phyloP scores from a whole-genome alignment of 2,797 vertebrate genomes.

The Botia kubotai region DNA sequence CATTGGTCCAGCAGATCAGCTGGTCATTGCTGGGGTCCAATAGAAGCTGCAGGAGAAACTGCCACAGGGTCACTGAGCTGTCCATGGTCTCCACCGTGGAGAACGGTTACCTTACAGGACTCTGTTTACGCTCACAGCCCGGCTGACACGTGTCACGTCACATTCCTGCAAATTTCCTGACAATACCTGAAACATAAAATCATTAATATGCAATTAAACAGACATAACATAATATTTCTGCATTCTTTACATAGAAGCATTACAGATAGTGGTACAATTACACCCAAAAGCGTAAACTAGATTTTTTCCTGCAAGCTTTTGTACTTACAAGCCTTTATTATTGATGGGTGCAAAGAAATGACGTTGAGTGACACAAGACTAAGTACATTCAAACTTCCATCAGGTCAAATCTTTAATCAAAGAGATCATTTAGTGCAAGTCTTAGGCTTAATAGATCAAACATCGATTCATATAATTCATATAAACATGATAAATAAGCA shows the following conservation, averaged over 20 bases:
- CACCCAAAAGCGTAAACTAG: no score
- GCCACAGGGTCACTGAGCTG: slow-evolving; percentile 97
- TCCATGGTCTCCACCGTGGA: slow-evolving; percentile 86
- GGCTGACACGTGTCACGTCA: not conserved
- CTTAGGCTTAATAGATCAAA: not conserved
- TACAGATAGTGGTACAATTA: no score
- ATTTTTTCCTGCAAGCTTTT: not conserved
- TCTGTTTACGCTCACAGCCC: not conserved
- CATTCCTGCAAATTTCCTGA: slow-evolving; percentile 3
- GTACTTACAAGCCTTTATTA: not conserved
- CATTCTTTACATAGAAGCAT: no score
- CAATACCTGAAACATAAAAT: slow-evolving; percentile 9
- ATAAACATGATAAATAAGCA: slow-evolving; percentile 4
- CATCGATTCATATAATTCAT: not conserved
- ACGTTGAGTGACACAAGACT: not conserved
- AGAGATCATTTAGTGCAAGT: not conserved
- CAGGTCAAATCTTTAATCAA: not conserved
- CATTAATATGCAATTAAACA: not conserved
- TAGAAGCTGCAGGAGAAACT: slow-evolving; percentile 97
- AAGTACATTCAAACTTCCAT: not conserved
- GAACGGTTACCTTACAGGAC: not conserved
- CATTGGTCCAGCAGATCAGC: slow-evolving; percentile 96
- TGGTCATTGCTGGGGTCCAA: slow-evolving; percentile 90
- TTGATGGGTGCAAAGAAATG: not conserved
- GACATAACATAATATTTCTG: no score